Evolutionary conservation across 1,140 invertebrate species (phyloP).

Genomic region (Hesperophylax magnus): DNA sequence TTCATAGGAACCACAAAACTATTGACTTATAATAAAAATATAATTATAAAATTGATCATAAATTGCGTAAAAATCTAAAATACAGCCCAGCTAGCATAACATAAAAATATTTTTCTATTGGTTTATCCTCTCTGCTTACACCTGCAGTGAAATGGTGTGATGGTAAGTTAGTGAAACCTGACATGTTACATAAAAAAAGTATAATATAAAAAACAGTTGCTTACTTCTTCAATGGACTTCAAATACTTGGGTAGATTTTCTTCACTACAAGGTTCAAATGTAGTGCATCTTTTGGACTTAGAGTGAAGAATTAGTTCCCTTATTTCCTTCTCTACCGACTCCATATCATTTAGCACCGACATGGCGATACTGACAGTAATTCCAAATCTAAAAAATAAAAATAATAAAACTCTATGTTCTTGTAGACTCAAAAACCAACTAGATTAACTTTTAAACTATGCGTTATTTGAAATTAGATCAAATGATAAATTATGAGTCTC

Average conservation of each 20-base stretch:
- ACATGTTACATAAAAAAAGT: background rate
- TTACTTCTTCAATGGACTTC: conserved; percentile 49
- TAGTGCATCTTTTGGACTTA: conserved; percentile 47
- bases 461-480: background rate
- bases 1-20: too few relatives aligned
- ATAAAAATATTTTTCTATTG: too few relatives aligned
- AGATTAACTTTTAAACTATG: background rate
- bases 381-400: conserved; percentile 2
- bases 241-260: conserved; percentile 52
- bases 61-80: too few relatives aligned
- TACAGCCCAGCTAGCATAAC: too few relatives aligned
- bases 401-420: too few relatives aligned
- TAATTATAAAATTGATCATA: too few relatives aligned
- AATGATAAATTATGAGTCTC: too few relatives aligned
- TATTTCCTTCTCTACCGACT: conserved; percentile 48
- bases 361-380: background rate
- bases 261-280: conserved; percentile 53
- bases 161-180: background rate
- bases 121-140: too few relatives aligned
- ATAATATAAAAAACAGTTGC: background rate
- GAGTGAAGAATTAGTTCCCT: conserved; percentile 51
- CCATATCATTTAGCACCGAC: conserved; percentile 46
- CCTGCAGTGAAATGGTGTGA: background rate
- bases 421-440: too few relatives aligned
- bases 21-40: too few relatives aligned